phyloP scores from a whole-genome alignment of 2,797 vertebrate genomes.

The Lepilemur ruficaudatus region DNA sequence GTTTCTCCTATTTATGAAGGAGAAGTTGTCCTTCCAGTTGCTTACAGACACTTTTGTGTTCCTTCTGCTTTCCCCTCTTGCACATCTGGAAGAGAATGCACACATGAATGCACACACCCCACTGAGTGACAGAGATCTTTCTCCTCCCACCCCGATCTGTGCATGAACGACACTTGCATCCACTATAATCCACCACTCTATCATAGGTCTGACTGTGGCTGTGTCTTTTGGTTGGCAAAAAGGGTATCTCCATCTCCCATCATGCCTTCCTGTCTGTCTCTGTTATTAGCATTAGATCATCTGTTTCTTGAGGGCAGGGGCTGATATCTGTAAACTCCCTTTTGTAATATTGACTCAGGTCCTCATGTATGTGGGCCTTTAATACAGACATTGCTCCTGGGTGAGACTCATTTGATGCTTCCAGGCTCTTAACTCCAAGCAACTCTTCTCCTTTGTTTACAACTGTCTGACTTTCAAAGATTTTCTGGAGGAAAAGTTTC shows the following conservation, averaged over 20 bases:
- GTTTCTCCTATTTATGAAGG: background rate
- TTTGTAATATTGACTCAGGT: background rate
- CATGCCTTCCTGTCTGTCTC: background rate
- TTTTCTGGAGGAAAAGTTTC: background rate
- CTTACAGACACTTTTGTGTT: background rate
- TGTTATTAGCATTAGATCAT: background rate
- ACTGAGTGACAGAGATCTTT: background rate
- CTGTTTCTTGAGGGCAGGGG: background rate
- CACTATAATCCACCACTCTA: background rate
- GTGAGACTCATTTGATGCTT: background rate
- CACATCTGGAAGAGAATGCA: background rate
- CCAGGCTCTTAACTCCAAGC: background rate
- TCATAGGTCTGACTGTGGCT: background rate
- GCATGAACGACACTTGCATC: background rate
- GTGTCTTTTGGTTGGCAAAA: background rate
- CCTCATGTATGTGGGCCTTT: background rate
- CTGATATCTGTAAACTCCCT: background rate
- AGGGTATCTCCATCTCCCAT: background rate
- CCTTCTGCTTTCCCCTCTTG: background rate
- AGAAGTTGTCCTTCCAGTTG: background rate
- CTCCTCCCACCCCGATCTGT: background rate
- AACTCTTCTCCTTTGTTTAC: background rate
- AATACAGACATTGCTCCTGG: background rate
- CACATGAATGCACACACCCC: background rate
- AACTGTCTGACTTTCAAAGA: background rate